phyloP scores from a whole-genome alignment of 1,140 invertebrate species.

The Eueides isabella region DNA sequence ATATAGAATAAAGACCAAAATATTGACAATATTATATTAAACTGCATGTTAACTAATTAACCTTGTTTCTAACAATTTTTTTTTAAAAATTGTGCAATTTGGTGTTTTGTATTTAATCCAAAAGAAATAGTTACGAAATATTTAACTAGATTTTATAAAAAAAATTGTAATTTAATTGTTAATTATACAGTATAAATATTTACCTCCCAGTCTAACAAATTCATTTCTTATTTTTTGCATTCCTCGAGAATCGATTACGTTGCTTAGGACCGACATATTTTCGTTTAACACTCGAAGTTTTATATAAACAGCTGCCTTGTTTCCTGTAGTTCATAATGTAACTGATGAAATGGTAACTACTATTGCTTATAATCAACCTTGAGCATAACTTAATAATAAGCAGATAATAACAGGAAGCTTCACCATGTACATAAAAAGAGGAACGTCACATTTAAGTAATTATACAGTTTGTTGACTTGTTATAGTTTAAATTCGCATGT shows the following conservation, averaged over 20 bases:
- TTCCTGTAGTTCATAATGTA: slow-evolving; percentile 26
- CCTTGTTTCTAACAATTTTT: not conserved
- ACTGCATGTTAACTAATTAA: not conserved
- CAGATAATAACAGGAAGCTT: slow-evolving; percentile 30
- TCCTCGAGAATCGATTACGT: slow-evolving; percentile 65
- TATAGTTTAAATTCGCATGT: not conserved
- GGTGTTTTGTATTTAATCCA: not conserved
- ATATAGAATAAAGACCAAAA: not conserved
- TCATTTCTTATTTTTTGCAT: slow-evolving; percentile 77
- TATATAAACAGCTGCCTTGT: not conserved
- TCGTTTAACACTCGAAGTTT: not conserved
- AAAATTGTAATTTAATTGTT: slow-evolving; percentile 23
- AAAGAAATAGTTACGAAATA: not conserved
- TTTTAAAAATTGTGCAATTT: not conserved
- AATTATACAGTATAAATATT: slow-evolving; percentile 47
- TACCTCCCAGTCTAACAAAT: slow-evolving; percentile 81
- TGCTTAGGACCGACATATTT: slow-evolving; percentile 60
- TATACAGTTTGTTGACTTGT: not conserved
- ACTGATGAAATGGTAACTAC: slow-evolving; percentile 36
- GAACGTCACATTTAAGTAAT: slow-evolving; percentile 8
- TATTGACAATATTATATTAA: too few species aligned
- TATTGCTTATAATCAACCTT: slow-evolving; percentile 32
- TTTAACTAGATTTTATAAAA: slow-evolving; percentile 2
- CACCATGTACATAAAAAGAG: not conserved
- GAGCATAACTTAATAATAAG: slow-evolving; percentile 28